These are phyloP conservation scores for Epizoanthus ramosus DNA, from an alignment of 92 coral and sea anemone genomes.

Conservation along the genomic window DNA sequence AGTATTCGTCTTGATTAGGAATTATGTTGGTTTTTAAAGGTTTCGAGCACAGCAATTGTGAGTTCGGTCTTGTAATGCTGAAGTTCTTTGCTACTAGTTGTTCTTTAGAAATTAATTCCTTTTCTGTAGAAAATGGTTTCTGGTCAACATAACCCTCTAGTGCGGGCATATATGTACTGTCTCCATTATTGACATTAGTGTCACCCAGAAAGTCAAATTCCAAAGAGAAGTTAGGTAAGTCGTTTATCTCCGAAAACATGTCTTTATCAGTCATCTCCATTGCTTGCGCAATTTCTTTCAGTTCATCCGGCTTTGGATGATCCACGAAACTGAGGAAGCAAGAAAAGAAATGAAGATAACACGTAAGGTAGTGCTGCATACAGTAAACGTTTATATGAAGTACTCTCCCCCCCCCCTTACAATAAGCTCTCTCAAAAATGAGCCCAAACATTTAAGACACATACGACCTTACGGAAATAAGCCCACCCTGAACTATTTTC, in stretches of 20 bases:
- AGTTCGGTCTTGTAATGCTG: neutral
- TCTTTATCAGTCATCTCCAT: constrained; percentile 84
- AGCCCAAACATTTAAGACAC: too few relatives aligned
- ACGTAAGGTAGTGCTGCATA: too few relatives aligned
- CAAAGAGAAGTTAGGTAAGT: constrained; percentile 72
- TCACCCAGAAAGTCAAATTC: constrained; percentile 61
- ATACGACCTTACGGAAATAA: too few relatives aligned
- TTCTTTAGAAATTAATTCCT: neutral
- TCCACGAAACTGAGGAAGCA: constrained; percentile 1
- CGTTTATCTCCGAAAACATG: constrained; percentile 66
- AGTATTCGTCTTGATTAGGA: neutral
- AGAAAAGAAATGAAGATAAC: neutral
- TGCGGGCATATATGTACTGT: neutral
- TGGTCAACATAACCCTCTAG: neutral
- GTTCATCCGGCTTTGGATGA: constrained; percentile 50
- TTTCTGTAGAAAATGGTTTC: neutral
- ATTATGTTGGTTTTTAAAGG: neutral
- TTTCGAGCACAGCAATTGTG: neutral
- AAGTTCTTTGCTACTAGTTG: neutral
- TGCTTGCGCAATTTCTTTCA: constrained; percentile 78
- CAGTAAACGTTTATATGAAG: too few relatives aligned
- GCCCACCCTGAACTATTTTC: too few relatives aligned
- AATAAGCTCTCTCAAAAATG: too few relatives aligned
- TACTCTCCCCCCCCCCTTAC: too few relatives aligned
- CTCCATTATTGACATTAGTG: neutral